phyloP scores from a whole-genome alignment of 2,113 vertebrate genomes.

The Toxostoma redivivum region DNA sequence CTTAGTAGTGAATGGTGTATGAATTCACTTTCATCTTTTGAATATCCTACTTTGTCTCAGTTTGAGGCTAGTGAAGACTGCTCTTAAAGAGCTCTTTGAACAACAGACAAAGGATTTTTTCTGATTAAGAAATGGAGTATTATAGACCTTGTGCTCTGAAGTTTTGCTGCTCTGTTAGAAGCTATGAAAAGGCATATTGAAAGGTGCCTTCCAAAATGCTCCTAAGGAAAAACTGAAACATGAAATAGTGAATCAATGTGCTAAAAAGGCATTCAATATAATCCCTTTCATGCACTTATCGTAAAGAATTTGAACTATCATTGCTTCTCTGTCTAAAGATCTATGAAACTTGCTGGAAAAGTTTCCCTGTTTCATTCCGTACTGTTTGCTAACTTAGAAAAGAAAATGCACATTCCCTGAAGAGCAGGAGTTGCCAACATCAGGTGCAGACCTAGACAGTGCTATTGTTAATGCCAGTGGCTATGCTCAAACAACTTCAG shows the following conservation, averaged over 20 bases:
- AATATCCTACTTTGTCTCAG: not conserved
- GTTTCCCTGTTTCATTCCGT: not conserved
- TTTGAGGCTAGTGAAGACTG: not conserved
- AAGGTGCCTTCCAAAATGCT: not conserved
- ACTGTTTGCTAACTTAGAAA: not conserved
- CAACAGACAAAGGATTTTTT: not conserved
- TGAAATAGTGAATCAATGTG: accelerated
- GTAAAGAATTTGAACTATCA: not conserved
- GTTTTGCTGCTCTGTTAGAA: not conserved
- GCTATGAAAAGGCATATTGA: not conserved
- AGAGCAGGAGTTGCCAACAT: not conserved
- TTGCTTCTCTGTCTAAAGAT: not conserved
- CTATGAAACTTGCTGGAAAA: not conserved
- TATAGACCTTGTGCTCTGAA: not conserved
- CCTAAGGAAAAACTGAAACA: not conserved
- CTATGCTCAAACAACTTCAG: not conserved
- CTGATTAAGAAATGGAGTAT: not conserved
- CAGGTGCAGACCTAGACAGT: not conserved
- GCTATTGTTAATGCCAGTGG: not conserved
- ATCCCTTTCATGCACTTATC: not conserved
- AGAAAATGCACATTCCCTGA: not conserved
- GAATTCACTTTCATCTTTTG: not conserved
- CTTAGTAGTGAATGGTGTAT: not conserved
- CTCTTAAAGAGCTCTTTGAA: not conserved
- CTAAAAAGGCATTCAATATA: not conserved